These are phyloP conservation scores for Phrynocephalus forsythii DNA, from an alignment of 2,797 vertebrate genomes.

Conservation along the genomic window DNA sequence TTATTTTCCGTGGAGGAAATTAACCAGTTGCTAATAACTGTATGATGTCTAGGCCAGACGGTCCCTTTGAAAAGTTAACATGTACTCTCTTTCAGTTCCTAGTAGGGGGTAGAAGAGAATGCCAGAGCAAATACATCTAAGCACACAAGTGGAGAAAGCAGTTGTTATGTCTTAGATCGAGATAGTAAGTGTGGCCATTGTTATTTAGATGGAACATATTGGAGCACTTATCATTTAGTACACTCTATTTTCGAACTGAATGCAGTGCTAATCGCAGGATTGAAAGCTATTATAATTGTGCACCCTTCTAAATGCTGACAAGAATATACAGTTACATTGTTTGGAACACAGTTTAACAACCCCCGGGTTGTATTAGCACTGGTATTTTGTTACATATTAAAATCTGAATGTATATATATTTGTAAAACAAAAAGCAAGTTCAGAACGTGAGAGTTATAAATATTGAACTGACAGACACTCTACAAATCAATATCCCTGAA, in stretches of 20 bases:
- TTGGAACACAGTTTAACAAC: constrained; percentile 79
- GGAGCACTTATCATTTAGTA: constrained; percentile 83
- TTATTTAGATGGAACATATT: constrained; percentile 80
- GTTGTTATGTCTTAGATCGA: constrained; percentile 75
- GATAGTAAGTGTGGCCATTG: constrained; percentile 80
- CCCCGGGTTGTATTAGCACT: constrained; percentile 78
- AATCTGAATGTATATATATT: constrained; percentile 36
- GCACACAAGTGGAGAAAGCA: constrained; percentile 74
- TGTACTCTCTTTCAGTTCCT: constrained; percentile 76
- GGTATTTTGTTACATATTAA: constrained; percentile 79
- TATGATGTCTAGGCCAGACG: constrained; percentile 74
- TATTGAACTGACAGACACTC: constrained; percentile 60
- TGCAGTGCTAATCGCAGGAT: constrained; percentile 77
- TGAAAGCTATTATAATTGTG: constrained; percentile 82
- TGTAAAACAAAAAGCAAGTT: constrained; percentile 64
- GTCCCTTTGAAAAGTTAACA: constrained; percentile 80
- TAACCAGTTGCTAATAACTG: constrained; percentile 80
- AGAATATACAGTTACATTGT: constrained; percentile 81
- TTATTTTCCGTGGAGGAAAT: constrained; percentile 74
- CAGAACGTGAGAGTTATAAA: constrained; percentile 63
- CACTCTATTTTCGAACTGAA: constrained; percentile 81
- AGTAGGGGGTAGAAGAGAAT: constrained; percentile 77
- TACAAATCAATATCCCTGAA: constrained; percentile 26
- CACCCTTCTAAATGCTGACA: constrained; percentile 80
- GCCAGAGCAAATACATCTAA: constrained; percentile 78